Evolutionary conservation across 2,888 invertebrate genomes (phyloP), one percentile per base, ranked within the genome.

Genomic region (Melinaea marsaeus): DNA sequence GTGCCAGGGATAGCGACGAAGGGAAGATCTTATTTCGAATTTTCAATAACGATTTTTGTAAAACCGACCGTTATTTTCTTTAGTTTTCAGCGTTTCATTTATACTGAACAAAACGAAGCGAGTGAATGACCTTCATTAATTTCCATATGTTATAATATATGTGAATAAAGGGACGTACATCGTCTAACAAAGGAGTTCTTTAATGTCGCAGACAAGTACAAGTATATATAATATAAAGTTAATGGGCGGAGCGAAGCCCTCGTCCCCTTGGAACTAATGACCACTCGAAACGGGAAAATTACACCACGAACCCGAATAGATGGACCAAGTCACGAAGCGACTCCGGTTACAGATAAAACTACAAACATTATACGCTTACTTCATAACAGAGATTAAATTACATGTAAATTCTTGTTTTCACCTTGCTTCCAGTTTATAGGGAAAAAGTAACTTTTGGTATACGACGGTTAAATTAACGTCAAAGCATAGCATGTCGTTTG

Each of bases 271-370:
- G 80, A 81, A 86, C 86, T 89, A 90, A 90, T 89, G 89, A 86
- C 86, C 85, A 86, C 85, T 86, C 81, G 81, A 83, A 85, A 83
- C 80, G 81, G 83, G 88, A 84, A 85, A 88, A 89, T 88, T 86
- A 87, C 86, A 75, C 78, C 77, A 74, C 73, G 75, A 76, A 72
- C 78, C 79, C 81, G 79, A 80, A 78, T 79, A 80, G 83, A 81
- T 80, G 78, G 79, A 77, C 73, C 85, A 74, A 84, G 86, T 87
- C 88, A 88, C 88, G 86, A 87, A 80, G 78, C 74, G 74, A 74
- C 77, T 75, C 77, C 69, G 75, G 74, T 68, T 69, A 65, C 70
- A 73, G 75, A 75, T 75, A 78, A 75, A 73, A 70, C 70, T 75
- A 69, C 71, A 70, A 71, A 71, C 69, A 58, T 48, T 22, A 48